phyloP scores from a whole-genome alignment of 2,797 vertebrate genomes.

The Muscicapa comitata region DNA sequence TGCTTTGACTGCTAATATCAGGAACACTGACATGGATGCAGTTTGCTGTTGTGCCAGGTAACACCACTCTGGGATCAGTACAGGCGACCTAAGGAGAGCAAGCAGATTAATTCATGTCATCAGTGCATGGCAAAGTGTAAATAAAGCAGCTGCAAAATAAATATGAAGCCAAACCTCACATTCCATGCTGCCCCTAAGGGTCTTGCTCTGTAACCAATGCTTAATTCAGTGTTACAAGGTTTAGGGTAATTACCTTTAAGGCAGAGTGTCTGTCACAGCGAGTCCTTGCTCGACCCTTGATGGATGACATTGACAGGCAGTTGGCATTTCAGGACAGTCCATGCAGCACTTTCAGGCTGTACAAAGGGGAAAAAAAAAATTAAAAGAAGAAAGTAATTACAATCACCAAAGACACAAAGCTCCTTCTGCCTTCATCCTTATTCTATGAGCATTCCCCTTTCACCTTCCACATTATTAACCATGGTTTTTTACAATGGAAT shows the following conservation, averaged over 20 bases:
- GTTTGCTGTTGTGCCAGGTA: neutral
- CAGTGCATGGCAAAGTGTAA: neutral
- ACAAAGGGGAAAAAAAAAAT: neutral
- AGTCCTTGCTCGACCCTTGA: neutral
- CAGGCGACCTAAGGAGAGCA: neutral
- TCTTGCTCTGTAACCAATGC: neutral
- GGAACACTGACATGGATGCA: neutral
- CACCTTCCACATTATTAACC: neutral
- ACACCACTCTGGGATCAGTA: neutral
- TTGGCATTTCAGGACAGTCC: constrained; percentile 4
- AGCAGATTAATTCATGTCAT: neutral
- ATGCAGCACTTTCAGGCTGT: neutral
- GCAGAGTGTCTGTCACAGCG: neutral
- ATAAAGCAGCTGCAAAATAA: neutral
- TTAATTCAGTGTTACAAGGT: neutral
- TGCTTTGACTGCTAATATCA: neutral
- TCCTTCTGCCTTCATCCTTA: neutral
- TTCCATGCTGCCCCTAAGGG: neutral
- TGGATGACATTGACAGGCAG: neutral
- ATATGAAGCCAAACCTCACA: neutral
- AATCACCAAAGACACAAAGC: neutral
- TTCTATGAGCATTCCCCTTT: neutral
- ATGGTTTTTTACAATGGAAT: neutral
- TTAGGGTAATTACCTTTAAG: neutral
- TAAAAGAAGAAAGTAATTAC: neutral